Evolutionary conservation across 2,888 invertebrate genomes (phyloP).

Genomic region (Linhomoeus sp.): DNA sequence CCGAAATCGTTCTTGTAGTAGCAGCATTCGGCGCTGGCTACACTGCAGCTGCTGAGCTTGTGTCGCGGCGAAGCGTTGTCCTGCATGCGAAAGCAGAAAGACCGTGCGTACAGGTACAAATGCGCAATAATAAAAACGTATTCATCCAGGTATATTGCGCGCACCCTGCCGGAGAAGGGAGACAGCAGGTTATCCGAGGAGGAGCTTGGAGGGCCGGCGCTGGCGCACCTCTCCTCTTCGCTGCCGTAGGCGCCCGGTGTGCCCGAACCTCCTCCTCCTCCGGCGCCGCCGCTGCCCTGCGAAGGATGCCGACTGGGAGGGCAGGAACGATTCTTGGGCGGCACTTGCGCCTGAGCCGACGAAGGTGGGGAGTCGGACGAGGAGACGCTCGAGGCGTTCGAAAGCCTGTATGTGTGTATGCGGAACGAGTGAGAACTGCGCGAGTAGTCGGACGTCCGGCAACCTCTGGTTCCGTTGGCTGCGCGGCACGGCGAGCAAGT

Average conservation of each 20-base stretch:
- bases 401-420: background rate
- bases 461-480: no score
- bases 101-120: no score
- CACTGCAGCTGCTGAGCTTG: background rate
- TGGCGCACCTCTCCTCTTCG: no score
- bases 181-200: constrained; percentile 10
- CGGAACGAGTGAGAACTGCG: no score
- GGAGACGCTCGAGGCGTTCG: background rate
- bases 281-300: no score
- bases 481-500: background rate
- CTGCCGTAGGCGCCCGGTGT: no score
- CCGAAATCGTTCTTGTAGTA: background rate
- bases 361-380: background rate
- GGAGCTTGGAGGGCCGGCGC: no score
- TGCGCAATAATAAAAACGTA: no score
- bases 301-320: no score
- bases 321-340: background rate
- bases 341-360: background rate
- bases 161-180: constrained; percentile 6
- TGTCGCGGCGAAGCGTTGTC: no score
- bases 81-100: constrained; percentile 4
- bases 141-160: constrained; percentile 1
- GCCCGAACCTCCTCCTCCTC: no score
- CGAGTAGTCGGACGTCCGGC: no score
- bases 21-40: background rate